Evolutionary conservation across 2,113 vertebrate genomes (phyloP), one percentile per base, ranked within the genome.

Genomic region (Oreochromis aureus): DNA sequence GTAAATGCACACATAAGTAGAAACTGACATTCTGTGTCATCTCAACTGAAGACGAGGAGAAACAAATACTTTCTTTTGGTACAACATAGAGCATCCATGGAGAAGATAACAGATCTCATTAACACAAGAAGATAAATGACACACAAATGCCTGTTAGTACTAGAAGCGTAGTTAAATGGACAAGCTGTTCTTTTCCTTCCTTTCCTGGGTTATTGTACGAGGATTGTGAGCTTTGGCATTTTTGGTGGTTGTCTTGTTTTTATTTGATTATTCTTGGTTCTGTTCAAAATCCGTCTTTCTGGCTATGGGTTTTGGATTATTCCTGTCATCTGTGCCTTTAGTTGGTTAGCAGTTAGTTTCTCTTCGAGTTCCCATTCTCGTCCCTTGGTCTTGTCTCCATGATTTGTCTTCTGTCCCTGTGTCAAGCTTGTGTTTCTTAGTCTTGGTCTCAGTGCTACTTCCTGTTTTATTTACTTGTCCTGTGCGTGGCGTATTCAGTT

Each of bases 1-100:
- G 6, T 44, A 80, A 87, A 66, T 4, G 66, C 82, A 39, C 34
- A 69, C 34, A 13, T 69, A 0, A 66, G 12, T 41, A 41, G 36
- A 22, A 71, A 41, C 19, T 41, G 86, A 66, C 10, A 78, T 80
- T 44, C 3, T n/a, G 24, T 39, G 15, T 89, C 87, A 87, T 84
- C 18, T 34, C 87, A 78, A 22, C 48, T 53, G 30, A 87, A 82
- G 79, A 78, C n/a, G 11, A 69, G 92, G 92, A 86, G 95, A 95
- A 96, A 96, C 90, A 86, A 91, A 95, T 94, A 94, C 86, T 58
- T 44, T 86, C 39, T 83, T 58, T 83, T 54, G 56, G 83, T 83
- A 81, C 86, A 63, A 79, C 81, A 81, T 30, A 81, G 63, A 54
- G 71, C 92, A 87, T 93, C 86, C 89, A 91, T 83, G 44, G 87